A percentile compares a stretch with the other conserved stretches of the same genome.
Conservation (phyloP, 2,888 invertebrate genomes). For the Chloroclystis v-ata region DNA sequence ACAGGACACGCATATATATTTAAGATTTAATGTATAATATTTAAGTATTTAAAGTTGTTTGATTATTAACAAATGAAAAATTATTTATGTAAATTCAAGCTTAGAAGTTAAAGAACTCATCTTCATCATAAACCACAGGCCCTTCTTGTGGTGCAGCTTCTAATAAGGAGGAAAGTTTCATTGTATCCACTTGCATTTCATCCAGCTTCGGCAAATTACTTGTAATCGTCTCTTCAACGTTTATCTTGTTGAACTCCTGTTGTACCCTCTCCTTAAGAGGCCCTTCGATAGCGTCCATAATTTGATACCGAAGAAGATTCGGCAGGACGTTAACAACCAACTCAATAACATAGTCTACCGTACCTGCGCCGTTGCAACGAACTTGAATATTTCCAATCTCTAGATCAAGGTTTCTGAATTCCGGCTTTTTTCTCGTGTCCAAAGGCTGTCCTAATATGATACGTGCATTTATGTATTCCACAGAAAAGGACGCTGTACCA, state of each 20-base stretch:
- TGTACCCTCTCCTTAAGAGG: constrained; percentile 86
- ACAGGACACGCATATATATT: too few species aligned
- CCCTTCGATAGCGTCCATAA: constrained; percentile 89
- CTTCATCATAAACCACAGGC: constrained; percentile 51
- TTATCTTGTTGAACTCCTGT: constrained; percentile 84
- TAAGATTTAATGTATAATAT: too few species aligned
- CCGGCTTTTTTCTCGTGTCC: constrained; percentile 85
- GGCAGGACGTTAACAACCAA: constrained; percentile 88
- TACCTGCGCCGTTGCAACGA: constrained; percentile 90
- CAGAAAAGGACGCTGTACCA: constrained; percentile 86
- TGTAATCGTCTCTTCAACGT: constrained; percentile 85
- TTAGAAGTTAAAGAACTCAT: constrained; percentile 72
- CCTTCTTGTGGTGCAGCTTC: constrained; percentile 36
- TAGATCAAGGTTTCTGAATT: constrained; percentile 85
- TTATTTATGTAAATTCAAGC: neutral
- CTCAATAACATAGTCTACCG: constrained; percentile 89
- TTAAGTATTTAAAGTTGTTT: too few species aligned
- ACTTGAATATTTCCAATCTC: constrained; percentile 91
- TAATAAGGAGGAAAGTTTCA: constrained; percentile 62
- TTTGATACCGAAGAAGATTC: constrained; percentile 90
- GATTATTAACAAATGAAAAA: too few species aligned
- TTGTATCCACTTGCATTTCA: constrained; percentile 70
- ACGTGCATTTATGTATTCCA: constrained; percentile 86
- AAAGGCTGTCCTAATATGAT: constrained; percentile 85
- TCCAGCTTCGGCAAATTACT: constrained; percentile 83